Conservation (phyloP, 2,113 vertebrate genomes). For the Limnothrissa miodon region DNA sequence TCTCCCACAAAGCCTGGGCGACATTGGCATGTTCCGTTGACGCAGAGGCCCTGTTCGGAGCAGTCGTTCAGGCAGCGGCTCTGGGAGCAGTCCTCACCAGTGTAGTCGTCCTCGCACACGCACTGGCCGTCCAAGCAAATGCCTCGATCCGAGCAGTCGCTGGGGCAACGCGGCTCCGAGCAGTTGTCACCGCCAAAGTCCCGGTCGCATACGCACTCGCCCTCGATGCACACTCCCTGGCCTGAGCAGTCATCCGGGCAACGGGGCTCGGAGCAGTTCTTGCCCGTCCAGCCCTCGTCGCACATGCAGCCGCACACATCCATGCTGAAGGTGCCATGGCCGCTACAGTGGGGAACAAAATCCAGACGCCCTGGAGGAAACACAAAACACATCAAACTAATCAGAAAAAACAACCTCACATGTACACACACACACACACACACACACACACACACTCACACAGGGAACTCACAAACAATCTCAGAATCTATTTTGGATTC, state of each 20-base stretch:
- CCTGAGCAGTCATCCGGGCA: conserved; percentile 90
- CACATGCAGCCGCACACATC: conserved; percentile 91
- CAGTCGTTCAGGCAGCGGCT: conserved; percentile 89
- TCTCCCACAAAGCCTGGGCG: conserved; percentile 82
- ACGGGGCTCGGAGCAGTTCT: conserved; percentile 89
- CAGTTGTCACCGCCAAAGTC: conserved; percentile 92
- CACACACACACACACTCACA: background rate
- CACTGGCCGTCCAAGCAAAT: conserved; percentile 93
- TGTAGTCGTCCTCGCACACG: conserved; percentile 87
- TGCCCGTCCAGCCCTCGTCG: conserved; percentile 88
- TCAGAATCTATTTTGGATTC: background rate
- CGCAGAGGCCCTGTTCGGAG: conserved; percentile 83
- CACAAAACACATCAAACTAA: background rate
- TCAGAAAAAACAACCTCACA: too few species aligned
- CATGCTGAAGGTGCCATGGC: conserved; percentile 92
- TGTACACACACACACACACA: background rate
- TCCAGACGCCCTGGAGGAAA: conserved; percentile 84
- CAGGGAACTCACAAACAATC: background rate
- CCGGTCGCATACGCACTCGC: conserved; percentile 88
- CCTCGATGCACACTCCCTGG: conserved; percentile 86
- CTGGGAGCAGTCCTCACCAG: conserved; percentile 84
- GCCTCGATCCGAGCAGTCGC: conserved; percentile 85
- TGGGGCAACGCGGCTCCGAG: conserved; percentile 82
- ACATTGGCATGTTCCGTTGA: conserved; percentile 87
- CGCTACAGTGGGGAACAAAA: conserved; percentile 85